Evolutionary conservation across 2,797 vertebrate genomes (phyloP).

Genomic region (Triplophysa bombifrons): DNA sequence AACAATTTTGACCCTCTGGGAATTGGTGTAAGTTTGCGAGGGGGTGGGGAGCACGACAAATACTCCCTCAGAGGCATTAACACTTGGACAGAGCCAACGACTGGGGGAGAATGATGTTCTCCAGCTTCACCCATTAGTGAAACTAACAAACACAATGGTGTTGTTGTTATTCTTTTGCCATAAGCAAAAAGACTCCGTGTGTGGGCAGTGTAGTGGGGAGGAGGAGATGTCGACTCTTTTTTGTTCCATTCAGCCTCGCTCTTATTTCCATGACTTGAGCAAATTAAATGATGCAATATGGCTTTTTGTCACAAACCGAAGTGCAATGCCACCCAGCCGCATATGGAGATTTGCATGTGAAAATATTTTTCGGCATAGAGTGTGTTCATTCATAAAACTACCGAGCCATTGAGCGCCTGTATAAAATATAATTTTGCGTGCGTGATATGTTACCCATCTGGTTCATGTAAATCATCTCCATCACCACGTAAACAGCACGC

Average conservation of each 20-base stretch:
- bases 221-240: constrained; percentile 97
- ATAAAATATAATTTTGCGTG: neutral
- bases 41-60: constrained; percentile 78
- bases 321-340: constrained; percentile 99
- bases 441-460: constrained; percentile 14
- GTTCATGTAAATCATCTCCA: constrained; percentile 15
- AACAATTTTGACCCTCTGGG: constrained; percentile 87
- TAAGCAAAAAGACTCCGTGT: constrained; percentile 99
- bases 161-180: constrained; percentile 99
- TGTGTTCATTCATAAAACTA: constrained; percentile 52
- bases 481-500: constrained; percentile 3
- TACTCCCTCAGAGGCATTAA: constrained; percentile 94
- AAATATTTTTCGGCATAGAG: constrained; percentile 83
- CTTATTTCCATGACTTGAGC: constrained; percentile 99
- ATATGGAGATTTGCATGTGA: constrained; percentile 97
- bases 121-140: constrained; percentile 99
- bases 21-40: constrained; percentile 81
- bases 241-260: constrained; percentile 91
- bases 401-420: constrained; percentile 4
- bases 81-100: constrained; percentile 93
- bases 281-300: constrained; percentile 99
- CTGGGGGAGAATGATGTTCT: constrained; percentile 98
- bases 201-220: constrained; percentile 99
- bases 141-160: constrained; percentile 99
- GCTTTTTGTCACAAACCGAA: constrained; percentile 98